Conservation (phyloP, 2,888 invertebrate species). For the Amblyjoppa proteus region DNA sequence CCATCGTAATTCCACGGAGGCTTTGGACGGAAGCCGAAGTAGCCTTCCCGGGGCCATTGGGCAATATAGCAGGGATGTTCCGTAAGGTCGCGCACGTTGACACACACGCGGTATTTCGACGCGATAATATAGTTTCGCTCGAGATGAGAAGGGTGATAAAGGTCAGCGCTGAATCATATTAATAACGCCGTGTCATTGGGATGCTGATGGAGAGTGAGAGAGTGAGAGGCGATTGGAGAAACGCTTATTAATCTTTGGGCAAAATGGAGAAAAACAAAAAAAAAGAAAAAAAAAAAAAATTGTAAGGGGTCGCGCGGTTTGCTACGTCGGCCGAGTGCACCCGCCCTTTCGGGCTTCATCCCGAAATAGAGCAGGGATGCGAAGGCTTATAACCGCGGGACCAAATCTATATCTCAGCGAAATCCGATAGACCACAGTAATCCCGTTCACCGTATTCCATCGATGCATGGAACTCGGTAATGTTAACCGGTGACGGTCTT, state of each 20-base stretch:
- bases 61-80: background rate
- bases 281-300: background rate
- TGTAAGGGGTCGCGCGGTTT: background rate
- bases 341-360: background rate
- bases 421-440: constrained; percentile 55
- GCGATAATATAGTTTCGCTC: constrained; percentile 27
- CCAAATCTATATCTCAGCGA: constrained; percentile 30
- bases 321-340: background rate
- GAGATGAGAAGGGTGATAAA: constrained; percentile 14
- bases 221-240: background rate
- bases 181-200: constrained; percentile 7
- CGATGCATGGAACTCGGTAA: constrained; percentile 53
- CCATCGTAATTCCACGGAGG: constrained; percentile 40
- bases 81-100: constrained; percentile 6
- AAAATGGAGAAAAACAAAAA: background rate
- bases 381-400: background rate
- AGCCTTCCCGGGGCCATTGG: background rate
- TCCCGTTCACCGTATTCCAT: constrained; percentile 37
- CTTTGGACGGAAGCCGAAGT: background rate
- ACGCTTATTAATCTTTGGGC: background rate
- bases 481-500: constrained; percentile 36
- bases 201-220: background rate
- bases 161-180: constrained; percentile 34
- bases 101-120: constrained; percentile 23
- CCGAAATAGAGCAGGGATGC: constrained; percentile 11